These are phyloP conservation scores for Pegoplata infirma DNA, from an alignment of 2,888 invertebrate species.

Conservation along the genomic window DNA sequence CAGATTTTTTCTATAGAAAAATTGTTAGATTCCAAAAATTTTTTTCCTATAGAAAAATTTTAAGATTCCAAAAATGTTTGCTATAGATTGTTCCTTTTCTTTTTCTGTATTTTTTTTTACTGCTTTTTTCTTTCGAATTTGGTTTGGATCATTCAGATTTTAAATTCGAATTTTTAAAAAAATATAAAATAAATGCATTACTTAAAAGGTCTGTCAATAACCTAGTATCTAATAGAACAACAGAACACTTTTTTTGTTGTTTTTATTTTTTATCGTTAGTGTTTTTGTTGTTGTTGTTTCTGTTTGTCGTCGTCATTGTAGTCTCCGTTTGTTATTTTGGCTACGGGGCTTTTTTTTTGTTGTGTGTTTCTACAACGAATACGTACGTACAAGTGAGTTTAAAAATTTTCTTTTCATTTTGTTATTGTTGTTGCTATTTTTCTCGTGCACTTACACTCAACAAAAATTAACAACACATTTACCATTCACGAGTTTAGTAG, in stretches of 20 bases:
- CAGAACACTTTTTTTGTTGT: neutral
- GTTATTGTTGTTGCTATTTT: constrained; percentile 16
- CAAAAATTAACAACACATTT: constrained; percentile 22
- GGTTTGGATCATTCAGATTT: no score
- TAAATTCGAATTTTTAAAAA: no score
- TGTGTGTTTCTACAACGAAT: no score
- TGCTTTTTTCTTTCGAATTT: no score
- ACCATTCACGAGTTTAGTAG: constrained; percentile 46
- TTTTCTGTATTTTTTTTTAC: no score
- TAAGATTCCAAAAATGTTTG: no score
- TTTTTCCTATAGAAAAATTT: no score
- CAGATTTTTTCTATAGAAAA: no score
- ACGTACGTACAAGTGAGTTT: neutral
- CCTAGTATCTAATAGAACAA: neutral
- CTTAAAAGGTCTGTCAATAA: neutral
- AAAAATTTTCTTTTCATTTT: neutral
- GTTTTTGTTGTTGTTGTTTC: neutral
- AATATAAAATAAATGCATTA: no score
- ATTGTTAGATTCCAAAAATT: no score
- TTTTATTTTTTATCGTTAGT: neutral
- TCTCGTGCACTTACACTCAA: constrained; percentile 32
- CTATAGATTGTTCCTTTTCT: no score
- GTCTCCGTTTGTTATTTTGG: constrained; percentile 5
- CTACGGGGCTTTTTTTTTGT: constrained; percentile 17
- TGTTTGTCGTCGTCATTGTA: constrained; percentile 31